These are phyloP conservation scores for Acrossocheilus fasciatus DNA, from an alignment of 2,797 vertebrate species.

Conservation along the genomic window DNA sequence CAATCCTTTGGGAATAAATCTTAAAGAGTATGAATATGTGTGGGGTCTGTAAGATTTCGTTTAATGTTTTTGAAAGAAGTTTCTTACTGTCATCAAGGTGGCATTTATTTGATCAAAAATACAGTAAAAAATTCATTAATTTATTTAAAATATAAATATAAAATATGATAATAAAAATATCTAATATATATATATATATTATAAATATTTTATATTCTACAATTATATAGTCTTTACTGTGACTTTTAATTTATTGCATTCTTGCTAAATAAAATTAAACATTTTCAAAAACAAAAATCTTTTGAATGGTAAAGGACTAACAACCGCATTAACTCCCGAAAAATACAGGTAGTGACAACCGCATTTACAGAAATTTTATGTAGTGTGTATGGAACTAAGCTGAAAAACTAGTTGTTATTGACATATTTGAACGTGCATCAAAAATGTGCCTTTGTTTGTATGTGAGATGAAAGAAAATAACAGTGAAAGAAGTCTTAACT, in stretches of 20 bases:
- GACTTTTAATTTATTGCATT: neutral
- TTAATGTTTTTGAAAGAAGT: neutral
- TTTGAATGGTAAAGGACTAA: neutral
- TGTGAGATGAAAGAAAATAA: no score
- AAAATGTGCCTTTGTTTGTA: no score
- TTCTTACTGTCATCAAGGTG: neutral
- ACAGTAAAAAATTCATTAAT: neutral
- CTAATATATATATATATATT: neutral
- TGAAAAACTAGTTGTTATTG: no score
- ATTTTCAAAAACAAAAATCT: neutral
- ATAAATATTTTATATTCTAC: neutral
- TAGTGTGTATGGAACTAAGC: no score
- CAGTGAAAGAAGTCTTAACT: no score
- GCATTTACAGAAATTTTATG: no score
- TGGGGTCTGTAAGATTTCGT: neutral
- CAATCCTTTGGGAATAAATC: neutral
- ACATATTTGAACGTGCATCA: no score
- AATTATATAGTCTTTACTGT: neutral
- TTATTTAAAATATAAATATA: neutral
- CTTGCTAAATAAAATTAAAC: neutral
- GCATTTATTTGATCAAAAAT: neutral
- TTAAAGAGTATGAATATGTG: neutral
- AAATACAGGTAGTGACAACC: no score
- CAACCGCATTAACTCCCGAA: no score
- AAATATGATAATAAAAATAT: neutral